Evolutionary conservation across 2,797 vertebrate species (phyloP), one percentile per base, ranked within the genome.

Genomic region (Pseudochirops cupreus): DNA sequence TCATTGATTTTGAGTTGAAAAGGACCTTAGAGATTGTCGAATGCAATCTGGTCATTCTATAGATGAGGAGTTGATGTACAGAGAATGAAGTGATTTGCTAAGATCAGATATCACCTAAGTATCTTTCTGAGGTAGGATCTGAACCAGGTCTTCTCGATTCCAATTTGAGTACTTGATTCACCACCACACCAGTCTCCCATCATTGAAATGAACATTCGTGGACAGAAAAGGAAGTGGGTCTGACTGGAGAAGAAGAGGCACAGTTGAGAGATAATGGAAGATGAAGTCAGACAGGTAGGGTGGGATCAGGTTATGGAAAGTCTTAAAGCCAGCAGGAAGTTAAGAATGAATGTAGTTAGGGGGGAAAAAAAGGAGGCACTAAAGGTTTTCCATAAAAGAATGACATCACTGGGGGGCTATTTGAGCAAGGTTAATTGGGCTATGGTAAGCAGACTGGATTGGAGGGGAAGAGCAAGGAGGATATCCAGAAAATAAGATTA

Each of bases 251-350:
- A 58, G 67, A 54, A 97, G 91, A 91, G 55, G 39, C 39, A 92
- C 12, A 31, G 39, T 74, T 26, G 91, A 74, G 95, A 93, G 53
- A 59, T 55, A 74, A 91, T 11, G 93, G 93, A 92, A 96, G 96
- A 91, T 59, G 26, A 89, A 96, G 56, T 56, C 82, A 93, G 94
- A 57, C 59, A 94, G 92, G 56, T 6, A 58, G 67, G 1, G 6
- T n/a, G 33, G 29, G 56, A 95, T 28, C 53, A 93, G 82, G 94
- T 55, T 39, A 94, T 92, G 56, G 95, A 97, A 53, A 46, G 4
- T 0, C 1, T 11, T 92, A 46, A 56, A 91, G 91, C 24, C 91
- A 29, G 57, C 46, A 96, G 92, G 96, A 90, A 93, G n/a, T 54
- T 92, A 55, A 93, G 52, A 94, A 12, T 95, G 52, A 74, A 91